A percentile compares a stretch with the other conserved stretches of the same genome.
phyloP scores from a whole-genome alignment of 2,797 vertebrate genomes.

The Myotis daubentonii region DNA sequence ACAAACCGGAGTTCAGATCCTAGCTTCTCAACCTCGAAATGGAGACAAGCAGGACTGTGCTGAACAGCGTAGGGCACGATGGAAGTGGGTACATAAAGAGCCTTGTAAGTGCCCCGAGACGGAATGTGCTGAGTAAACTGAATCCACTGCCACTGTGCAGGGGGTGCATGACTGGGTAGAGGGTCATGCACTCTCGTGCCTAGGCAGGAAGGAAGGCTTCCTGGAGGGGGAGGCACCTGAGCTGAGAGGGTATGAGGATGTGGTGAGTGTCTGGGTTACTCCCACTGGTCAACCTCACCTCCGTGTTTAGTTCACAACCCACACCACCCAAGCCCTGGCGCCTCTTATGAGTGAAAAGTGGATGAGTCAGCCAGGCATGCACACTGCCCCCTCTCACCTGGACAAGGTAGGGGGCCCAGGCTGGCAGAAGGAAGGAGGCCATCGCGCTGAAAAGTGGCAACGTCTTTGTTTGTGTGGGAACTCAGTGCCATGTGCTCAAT shows the following conservation, averaged over 20 bases:
- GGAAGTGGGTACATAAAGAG: not conserved
- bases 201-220: not conserved
- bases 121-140: not conserved
- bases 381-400: fast-evolving
- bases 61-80: not conserved
- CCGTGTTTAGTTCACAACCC: not conserved
- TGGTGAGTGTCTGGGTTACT: not conserved
- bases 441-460: not conserved
- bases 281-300: not conserved
- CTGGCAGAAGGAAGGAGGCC: slow-evolving; percentile 26
- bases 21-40: not conserved
- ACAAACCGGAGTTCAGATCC: not conserved
- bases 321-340: not conserved
- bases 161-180: too few relatives aligned
- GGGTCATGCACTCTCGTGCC: not conserved
- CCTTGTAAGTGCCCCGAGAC: not conserved
- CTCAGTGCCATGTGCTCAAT: not conserved
- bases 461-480: slow-evolving; percentile 40
- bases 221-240: not conserved
- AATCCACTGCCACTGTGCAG: too few relatives aligned
- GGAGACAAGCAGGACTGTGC: not conserved
- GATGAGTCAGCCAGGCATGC: not conserved
- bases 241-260: not conserved
- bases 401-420: not conserved
- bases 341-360: not conserved